phyloP scores from a whole-genome alignment of 64 coral and sea anemone species.

The Montipora cactus region DNA sequence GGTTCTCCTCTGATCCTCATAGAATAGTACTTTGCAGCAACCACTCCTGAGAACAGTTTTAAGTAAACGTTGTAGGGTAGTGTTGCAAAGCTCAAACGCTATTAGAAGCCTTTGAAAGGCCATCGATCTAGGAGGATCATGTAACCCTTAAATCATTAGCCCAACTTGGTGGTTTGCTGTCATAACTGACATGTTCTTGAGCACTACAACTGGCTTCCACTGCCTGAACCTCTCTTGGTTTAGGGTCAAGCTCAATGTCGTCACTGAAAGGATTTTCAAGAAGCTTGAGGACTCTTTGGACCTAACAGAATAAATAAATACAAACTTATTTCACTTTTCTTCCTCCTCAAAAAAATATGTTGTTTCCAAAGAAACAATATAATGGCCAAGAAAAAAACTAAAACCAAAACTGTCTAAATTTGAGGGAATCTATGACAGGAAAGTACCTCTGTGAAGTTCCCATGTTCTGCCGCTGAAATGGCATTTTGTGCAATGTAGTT shows the following conservation, averaged over 20 bases:
- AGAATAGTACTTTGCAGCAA: neutral
- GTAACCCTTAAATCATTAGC: slow-evolving; percentile 88
- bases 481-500: slow-evolving; percentile 98
- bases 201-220: slow-evolving; percentile 25
- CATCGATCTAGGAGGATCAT: slow-evolving; percentile 79
- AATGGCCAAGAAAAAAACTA: neutral
- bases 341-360: too few species aligned
- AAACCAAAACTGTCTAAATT: neutral
- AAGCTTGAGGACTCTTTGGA: slow-evolving; percentile 73
- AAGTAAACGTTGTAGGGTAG: neutral
- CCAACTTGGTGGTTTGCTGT: slow-evolving; percentile 89
- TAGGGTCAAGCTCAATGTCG: slow-evolving; percentile 22
- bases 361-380: too few species aligned
- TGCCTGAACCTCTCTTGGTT: neutral
- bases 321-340: too few species aligned
- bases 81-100: slow-evolving; percentile 7
- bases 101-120: neutral
- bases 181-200: slow-evolving; percentile 41
- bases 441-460: slow-evolving; percentile 89
- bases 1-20: neutral
- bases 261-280: slow-evolving; percentile 91
- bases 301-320: slow-evolving; percentile 23
- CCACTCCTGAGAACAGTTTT: neutral
- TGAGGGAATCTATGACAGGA: neutral
- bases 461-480: slow-evolving; percentile 92